Evolutionary conservation across 2,113 vertebrate species (phyloP).

Genomic region (Eclectus roratus): DNA sequence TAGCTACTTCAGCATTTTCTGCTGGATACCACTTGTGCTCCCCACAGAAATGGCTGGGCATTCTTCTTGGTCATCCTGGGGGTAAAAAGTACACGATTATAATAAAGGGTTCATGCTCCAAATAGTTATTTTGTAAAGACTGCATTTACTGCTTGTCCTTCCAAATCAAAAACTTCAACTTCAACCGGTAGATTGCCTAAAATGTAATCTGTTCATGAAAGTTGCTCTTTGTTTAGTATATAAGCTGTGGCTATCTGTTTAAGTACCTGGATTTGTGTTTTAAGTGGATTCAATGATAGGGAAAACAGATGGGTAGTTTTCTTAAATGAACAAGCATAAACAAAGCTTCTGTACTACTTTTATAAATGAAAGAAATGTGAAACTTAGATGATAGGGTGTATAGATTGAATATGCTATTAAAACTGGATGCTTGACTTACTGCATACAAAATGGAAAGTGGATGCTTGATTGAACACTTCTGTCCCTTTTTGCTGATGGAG

Average conservation of each 20-base stretch:
- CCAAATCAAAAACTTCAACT: background rate
- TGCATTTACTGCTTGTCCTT: background rate
- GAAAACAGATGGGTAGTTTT: background rate
- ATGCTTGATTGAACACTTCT: background rate
- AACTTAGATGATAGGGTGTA: background rate
- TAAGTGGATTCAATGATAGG: background rate
- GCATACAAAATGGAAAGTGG: background rate
- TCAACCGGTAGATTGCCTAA: background rate
- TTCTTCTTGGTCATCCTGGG: background rate
- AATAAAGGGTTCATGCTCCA: background rate
- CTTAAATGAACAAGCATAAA: background rate
- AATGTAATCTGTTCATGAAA: background rate
- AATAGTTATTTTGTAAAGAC: background rate
- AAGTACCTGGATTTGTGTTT: slow-evolving; percentile 12
- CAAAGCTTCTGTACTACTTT: background rate
- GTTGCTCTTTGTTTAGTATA: background rate
- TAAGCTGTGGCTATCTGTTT: background rate
- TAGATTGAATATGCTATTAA: background rate
- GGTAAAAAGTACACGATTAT: background rate
- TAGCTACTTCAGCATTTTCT: background rate
- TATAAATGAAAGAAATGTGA: background rate
- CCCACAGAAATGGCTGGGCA: background rate
- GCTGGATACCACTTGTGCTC: background rate
- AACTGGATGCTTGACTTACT: background rate
- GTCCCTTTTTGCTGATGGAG: background rate